Evolutionary conservation across 1,140 invertebrate species (phyloP).

Genomic region (Bacillus rossius): DNA sequence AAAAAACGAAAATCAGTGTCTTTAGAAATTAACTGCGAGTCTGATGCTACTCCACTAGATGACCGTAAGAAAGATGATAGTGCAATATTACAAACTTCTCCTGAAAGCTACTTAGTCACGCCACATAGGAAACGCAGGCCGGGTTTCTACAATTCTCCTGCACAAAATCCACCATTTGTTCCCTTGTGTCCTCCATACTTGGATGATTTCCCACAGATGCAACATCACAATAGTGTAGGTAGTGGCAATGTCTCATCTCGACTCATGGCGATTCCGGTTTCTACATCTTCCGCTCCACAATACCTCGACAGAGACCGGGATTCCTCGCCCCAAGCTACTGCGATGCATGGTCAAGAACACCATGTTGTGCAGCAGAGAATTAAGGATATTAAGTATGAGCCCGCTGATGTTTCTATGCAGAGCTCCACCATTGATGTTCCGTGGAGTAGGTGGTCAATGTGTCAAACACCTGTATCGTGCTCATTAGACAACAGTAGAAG

Average conservation of each 20-base stretch:
- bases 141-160: conserved; percentile 77
- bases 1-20: conserved; percentile 7
- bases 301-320: conserved; percentile 51
- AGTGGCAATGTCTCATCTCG: not conserved
- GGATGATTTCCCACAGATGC: conserved; percentile 46
- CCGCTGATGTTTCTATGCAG: too few species aligned
- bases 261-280: conserved; percentile 50
- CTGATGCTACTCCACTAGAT: conserved; percentile 3
- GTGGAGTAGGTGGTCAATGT: too few species aligned
- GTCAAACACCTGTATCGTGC: too few species aligned
- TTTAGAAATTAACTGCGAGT: conserved; percentile 2
- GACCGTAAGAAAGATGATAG: not conserved
- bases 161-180: conserved; percentile 78
- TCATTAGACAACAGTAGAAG: too few species aligned
- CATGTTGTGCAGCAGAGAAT: too few species aligned
- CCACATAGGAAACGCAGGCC: conserved; percentile 76
- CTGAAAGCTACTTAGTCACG: conserved; percentile 67
- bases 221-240: too few species aligned
- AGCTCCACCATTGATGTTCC: too few species aligned
- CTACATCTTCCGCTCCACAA: conserved; percentile 62
- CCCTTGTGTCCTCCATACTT: conserved; percentile 66
- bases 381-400: too few species aligned
- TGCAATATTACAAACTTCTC: conserved; percentile 15
- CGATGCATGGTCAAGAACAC: too few species aligned
- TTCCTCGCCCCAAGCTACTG: too few species aligned